Conservation (phyloP, 2,888 invertebrate species). For the Biston stratarius region DNA sequence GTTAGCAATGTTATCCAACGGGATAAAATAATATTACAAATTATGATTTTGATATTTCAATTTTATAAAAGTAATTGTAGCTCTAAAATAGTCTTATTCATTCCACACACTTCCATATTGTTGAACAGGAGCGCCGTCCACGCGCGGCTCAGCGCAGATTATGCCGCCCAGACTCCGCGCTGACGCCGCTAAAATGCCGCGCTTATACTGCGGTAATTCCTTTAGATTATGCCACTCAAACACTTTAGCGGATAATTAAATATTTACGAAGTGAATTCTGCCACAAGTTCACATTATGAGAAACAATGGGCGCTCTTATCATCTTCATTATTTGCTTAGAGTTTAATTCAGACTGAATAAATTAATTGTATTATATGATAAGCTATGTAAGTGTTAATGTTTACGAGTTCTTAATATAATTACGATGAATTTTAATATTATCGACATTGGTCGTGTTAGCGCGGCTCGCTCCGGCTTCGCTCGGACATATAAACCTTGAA, state of each 20-base stretch:
- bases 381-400: no score
- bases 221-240: slow-evolving; percentile 22
- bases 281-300: neutral
- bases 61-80: no score
- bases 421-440: no score
- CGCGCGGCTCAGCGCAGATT: slow-evolving; percentile 37
- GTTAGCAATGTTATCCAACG: no score
- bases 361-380: neutral
- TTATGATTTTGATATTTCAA: no score
- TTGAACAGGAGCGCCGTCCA: slow-evolving; percentile 4
- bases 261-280: slow-evolving; percentile 12
- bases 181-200: slow-evolving; percentile 9
- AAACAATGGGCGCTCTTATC: slow-evolving; percentile 6
- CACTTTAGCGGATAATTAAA: slow-evolving; percentile 19
- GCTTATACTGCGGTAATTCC: slow-evolving; percentile 7
- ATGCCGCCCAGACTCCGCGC: slow-evolving; percentile 21
- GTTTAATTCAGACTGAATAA: neutral
- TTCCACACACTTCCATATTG: neutral
- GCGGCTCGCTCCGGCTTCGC: no score
- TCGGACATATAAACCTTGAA: no score
- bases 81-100: no score
- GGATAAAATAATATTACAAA: no score
- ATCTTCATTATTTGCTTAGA: no score
- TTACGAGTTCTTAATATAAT: no score
- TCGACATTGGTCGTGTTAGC: no score